Evolutionary conservation across 2,113 vertebrate genomes (phyloP).

Genomic region (Tichodroma muraria): DNA sequence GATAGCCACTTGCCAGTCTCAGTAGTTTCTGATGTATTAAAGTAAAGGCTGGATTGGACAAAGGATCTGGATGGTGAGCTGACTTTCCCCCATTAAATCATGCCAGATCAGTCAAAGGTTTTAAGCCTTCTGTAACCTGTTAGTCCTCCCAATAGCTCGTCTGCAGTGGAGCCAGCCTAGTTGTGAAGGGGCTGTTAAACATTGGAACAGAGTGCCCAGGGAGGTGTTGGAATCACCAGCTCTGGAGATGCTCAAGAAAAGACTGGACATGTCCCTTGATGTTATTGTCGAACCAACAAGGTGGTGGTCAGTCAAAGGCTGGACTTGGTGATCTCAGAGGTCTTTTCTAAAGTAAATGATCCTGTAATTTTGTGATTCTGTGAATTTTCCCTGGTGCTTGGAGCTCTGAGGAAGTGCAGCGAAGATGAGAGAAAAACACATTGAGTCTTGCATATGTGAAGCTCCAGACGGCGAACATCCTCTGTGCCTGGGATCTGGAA

Average conservation of each 20-base stretch:
- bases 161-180: background rate
- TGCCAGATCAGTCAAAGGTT: background rate
- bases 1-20: background rate
- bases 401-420: background rate
- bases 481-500: slow-evolving; percentile 21
- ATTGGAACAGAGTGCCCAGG: background rate
- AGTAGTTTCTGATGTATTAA: background rate
- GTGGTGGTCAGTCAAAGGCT: background rate
- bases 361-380: background rate
- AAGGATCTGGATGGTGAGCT: background rate
- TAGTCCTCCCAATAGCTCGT: background rate
- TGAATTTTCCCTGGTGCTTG: background rate
- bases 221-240: background rate
- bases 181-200: background rate
- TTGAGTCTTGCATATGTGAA: slow-evolving; percentile 9
- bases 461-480: slow-evolving; percentile 10
- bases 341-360: background rate
- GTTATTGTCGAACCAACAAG: background rate
- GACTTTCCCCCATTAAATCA: background rate
- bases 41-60: background rate
- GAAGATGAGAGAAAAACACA: background rate
- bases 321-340: background rate
- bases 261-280: background rate
- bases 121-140: background rate
- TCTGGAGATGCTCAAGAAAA: background rate